phyloP scores from a whole-genome alignment of 2,888 invertebrate genomes.

The Galerucella nymphaeae region DNA sequence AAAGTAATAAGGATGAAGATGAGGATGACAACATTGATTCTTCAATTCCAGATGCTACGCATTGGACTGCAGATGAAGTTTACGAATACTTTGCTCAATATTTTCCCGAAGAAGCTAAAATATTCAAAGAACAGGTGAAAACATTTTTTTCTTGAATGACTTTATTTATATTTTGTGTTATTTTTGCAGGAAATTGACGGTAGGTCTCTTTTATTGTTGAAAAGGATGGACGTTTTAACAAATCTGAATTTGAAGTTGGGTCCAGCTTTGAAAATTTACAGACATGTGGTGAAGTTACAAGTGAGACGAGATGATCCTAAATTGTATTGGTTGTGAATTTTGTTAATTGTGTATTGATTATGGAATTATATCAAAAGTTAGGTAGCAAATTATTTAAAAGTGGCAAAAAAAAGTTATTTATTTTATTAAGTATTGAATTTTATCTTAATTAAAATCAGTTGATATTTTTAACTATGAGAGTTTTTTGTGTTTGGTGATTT shows the following conservation, averaged over 20 bases:
- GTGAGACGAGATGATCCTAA: conserved; percentile 79
- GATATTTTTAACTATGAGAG: too few species aligned
- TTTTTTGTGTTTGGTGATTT: too few species aligned
- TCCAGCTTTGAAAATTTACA: conserved; percentile 55
- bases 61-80: conserved; percentile 88
- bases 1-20: conserved; percentile 61
- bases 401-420: too few species aligned
- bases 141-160: neutral
- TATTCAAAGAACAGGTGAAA: conserved; percentile 84
- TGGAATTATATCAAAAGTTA: neutral
- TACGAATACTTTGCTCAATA: conserved; percentile 81
- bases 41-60: conserved; percentile 80
- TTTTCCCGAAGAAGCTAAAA: conserved; percentile 83
- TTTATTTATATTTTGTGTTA: neutral
- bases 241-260: conserved; percentile 67
- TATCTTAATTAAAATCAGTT: too few species aligned
- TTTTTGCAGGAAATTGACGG: conserved; percentile 88
- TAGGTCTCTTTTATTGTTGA: conserved; percentile 83
- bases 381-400: too few species aligned
- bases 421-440: too few species aligned
- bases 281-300: conserved; percentile 76
- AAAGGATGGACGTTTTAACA: conserved; percentile 84
- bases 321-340: conserved; percentile 75
- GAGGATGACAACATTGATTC: conserved; percentile 69
- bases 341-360: conserved; percentile 12